Conservation (phyloP, 1,140 invertebrate species). For the Gryllus bimaculatus region DNA sequence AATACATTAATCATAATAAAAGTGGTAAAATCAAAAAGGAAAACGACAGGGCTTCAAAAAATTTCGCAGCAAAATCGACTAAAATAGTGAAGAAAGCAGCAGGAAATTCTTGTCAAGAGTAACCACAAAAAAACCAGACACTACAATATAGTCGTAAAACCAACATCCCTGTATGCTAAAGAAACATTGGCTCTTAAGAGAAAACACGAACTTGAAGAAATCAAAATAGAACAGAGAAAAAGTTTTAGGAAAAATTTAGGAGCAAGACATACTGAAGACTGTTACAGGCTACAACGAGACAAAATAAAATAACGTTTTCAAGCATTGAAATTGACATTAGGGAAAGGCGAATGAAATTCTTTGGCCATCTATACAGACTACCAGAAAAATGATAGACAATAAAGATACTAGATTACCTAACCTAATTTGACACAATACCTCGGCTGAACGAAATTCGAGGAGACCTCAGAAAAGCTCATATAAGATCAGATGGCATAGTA, state of each 20-base stretch:
- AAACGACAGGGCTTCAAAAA: too few species aligned
- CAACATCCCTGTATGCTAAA: conserved; percentile 11
- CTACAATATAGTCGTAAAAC: conserved; percentile 18
- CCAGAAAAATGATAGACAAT: too few species aligned
- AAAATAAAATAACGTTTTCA: neutral
- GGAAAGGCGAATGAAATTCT: conserved; percentile 7
- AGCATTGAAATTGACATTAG: neutral
- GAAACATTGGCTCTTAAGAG: too few species aligned
- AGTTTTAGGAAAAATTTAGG: conserved; percentile 7
- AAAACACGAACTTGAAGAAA: conserved; percentile 12
- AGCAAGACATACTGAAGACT: conserved; percentile 7
- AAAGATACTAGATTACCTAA: too few species aligned
- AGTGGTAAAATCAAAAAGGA: too few species aligned
- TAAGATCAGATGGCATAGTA: conserved; percentile 8
- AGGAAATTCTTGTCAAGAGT: conserved; percentile 17
- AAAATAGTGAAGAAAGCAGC: conserved; percentile 13
- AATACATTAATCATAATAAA: too few species aligned
- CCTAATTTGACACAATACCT: too few species aligned
- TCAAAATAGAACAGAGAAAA: neutral
- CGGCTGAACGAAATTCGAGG: neutral
- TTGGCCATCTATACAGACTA: too few species aligned
- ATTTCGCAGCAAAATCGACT: too few species aligned
- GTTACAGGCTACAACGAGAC: conserved; percentile 9
- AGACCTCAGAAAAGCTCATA: neutral
- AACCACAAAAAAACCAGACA: conserved; percentile 17